Evolutionary conservation across 1,140 invertebrate genomes (phyloP).

Genomic region (Drosophila burlai): DNA sequence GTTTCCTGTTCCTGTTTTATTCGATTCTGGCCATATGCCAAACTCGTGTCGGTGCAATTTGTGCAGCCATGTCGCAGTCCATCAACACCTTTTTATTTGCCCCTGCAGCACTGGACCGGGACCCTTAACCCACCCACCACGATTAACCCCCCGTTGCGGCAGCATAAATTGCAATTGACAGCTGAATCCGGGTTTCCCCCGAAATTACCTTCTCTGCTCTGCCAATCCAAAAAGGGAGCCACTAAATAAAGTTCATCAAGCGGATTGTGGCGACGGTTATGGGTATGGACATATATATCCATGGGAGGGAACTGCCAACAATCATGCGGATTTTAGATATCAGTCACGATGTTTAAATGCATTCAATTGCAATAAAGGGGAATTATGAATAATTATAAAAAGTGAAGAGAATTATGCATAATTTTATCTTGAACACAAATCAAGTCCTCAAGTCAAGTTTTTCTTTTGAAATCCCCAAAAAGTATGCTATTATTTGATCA

Average conservation of each 20-base stretch:
- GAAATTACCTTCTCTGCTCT: neutral
- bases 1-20: slow-evolving; percentile 16
- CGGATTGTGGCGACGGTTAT: slow-evolving; percentile 25
- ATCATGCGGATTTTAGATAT: neutral
- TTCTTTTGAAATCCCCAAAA: neutral
- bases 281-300: slow-evolving; percentile 10
- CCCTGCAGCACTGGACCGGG: slow-evolving; percentile 22
- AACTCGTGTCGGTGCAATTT: slow-evolving; percentile 70
- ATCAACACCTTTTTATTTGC: slow-evolving; percentile 76
- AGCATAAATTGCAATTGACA: slow-evolving; percentile 49
- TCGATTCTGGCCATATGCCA: slow-evolving; percentile 66
- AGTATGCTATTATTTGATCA: neutral
- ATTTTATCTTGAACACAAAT: neutral
- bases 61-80: slow-evolving; percentile 76
- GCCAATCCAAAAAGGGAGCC: slow-evolving; percentile 3
- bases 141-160: slow-evolving; percentile 1
- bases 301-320: neutral
- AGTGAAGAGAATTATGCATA: neutral
- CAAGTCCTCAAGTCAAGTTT: neutral
- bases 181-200: neutral
- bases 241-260: slow-evolving; percentile 40
- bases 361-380: neutral
- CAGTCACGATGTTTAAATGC: neutral
- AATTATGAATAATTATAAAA: neutral
- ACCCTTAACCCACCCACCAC: neutral